Conservation (phyloP, 2,113 vertebrate species). For the Tympanuchus pallidicinctus region DNA sequence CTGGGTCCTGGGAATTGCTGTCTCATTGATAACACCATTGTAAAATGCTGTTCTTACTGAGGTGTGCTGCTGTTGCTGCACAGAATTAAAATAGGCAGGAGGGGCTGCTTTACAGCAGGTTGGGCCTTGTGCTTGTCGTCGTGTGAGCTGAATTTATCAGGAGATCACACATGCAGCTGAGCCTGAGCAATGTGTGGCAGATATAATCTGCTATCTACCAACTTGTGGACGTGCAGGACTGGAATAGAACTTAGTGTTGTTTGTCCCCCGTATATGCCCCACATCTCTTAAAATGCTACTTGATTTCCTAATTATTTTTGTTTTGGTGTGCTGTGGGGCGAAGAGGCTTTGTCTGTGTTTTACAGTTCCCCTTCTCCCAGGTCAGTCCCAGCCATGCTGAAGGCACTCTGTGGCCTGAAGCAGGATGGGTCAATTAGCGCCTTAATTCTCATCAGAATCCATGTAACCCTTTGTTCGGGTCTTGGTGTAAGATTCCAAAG, state of each 20-base stretch:
- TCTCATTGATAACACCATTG: neutral
- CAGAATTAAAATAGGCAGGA: neutral
- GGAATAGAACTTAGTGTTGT: neutral
- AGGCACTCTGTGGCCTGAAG: neutral
- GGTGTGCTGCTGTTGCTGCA: neutral
- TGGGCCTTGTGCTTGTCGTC: neutral
- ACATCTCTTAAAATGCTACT: neutral
- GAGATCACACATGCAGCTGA: rapidly evolving
- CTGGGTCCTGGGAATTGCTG: neutral
- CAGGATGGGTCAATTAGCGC: neutral
- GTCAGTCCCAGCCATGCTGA: neutral
- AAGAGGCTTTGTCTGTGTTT: neutral
- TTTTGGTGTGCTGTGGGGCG: neutral
- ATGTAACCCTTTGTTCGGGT: neutral
- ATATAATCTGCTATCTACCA: neutral
- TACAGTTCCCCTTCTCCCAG: neutral
- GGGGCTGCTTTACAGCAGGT: neutral
- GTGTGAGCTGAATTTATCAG: rapidly evolving
- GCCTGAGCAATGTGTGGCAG: neutral
- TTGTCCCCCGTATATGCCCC: neutral
- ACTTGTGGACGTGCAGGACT: neutral
- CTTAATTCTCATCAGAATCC: neutral
- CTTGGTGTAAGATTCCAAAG: neutral
- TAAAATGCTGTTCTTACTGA: neutral
- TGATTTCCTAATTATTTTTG: neutral